These are phyloP conservation scores for Tapirus terrestris DNA, from an alignment of 2,113 vertebrate species.

Conservation along the genomic window DNA sequence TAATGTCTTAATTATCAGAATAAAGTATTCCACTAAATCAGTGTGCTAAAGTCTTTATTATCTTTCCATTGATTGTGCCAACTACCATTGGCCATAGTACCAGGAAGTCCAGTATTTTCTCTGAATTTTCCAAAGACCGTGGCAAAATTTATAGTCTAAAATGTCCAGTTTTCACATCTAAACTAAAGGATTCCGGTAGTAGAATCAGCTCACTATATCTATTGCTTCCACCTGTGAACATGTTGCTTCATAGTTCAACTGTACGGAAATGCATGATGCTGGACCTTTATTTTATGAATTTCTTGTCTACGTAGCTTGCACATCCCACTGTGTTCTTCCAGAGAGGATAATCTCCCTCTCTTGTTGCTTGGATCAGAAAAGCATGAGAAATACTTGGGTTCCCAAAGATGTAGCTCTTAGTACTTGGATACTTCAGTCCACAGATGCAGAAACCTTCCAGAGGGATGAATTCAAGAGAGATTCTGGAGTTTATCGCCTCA, in stretches of 20 bases:
- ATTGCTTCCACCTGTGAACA: not conserved
- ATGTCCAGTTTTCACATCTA: not conserved
- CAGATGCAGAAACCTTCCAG: not conserved
- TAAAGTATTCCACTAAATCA: not conserved
- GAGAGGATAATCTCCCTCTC: not conserved
- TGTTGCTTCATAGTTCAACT: not conserved
- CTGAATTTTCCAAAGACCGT: not conserved
- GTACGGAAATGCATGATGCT: not conserved
- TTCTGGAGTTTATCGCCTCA: not conserved
- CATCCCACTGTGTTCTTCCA: not conserved
- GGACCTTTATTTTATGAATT: not conserved
- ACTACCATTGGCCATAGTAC: not conserved
- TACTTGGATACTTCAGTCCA: not conserved
- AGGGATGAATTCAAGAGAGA: not conserved
- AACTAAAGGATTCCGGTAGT: not conserved
- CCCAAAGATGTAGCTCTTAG: not conserved
- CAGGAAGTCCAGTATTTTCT: not conserved
- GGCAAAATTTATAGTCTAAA: not conserved
- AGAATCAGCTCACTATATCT: not conserved
- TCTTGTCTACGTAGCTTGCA: not conserved
- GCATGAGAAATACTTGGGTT: not conserved
- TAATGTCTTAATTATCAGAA: not conserved
- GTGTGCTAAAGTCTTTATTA: not conserved
- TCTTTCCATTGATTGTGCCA: not conserved
- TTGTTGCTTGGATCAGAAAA: not conserved